A percentile compares a stretch with the other conserved stretches of the same genome.
These are phyloP conservation scores for Magallana nippona DNA, from an alignment of 2,888 invertebrate genomes.

Conservation along the genomic window DNA sequence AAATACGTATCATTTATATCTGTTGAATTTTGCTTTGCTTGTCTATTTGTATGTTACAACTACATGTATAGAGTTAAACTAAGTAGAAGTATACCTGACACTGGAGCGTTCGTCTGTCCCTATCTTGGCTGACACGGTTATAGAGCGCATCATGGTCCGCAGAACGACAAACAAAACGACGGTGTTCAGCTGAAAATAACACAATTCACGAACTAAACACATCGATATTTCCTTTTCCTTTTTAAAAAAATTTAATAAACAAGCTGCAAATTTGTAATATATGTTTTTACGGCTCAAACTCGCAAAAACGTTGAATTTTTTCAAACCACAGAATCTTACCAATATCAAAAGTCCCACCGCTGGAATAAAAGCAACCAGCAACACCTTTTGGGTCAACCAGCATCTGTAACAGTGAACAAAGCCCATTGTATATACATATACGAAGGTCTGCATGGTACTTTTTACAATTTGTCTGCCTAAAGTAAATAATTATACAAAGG, in stretches of 20 bases:
- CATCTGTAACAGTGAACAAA: conserved; percentile 60
- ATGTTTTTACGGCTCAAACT: too few relatives aligned
- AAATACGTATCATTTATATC: too few relatives aligned
- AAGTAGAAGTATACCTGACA: conserved; percentile 53
- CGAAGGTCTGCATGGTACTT: too few relatives aligned
- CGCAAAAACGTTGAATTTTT: too few relatives aligned
- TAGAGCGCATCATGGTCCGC: conserved; percentile 69
- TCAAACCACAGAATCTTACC: conserved; percentile 55
- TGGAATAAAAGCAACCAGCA: conserved; percentile 70
- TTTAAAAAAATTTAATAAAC: too few relatives aligned
- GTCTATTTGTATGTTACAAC: not conserved
- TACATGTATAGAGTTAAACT: not conserved
- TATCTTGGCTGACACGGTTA: conserved; percentile 64
- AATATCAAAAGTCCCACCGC: conserved; percentile 69
- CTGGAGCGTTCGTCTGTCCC: conserved; percentile 64
- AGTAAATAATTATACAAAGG: too few relatives aligned
- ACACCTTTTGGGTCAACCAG: conserved; percentile 67
- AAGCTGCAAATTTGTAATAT: too few relatives aligned
- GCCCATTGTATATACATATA: too few relatives aligned
- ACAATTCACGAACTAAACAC: too few relatives aligned
- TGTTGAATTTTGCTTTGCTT: too few relatives aligned
- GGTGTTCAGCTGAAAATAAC: conserved; percentile 73
- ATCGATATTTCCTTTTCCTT: too few relatives aligned
- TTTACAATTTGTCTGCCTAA: too few relatives aligned
- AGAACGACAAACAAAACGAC: conserved; percentile 77